Base-by-base conservation (phyloP, 2,113 vertebrate species). In the Nicator chloris region DNA sequence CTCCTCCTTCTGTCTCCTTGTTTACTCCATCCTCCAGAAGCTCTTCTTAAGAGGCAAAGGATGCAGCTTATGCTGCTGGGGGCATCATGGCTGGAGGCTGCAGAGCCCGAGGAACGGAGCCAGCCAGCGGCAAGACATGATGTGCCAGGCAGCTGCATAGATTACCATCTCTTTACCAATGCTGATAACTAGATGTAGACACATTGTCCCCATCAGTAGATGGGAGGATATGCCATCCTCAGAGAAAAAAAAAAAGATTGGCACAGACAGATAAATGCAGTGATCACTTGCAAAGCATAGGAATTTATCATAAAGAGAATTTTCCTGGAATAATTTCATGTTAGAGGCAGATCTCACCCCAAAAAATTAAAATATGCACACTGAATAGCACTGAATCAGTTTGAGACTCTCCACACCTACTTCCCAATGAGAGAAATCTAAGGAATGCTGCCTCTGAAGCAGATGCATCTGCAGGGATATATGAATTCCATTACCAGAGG, bases 361-460 rank as follows among this genome's bases (percentile, higher is more conserved):
- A 69, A 75, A 82, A 56, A 82, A 95, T 50, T 90, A 79, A 76
- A 96, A 90, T 66, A 87, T 51, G 49, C 69, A 78, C 47, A 79
- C 15, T 40, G 50, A 57, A 65, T 33, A 93, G 65, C 77, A 92
- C 69, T 79, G 59, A 86, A 88, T 91, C 82, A 73, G 49, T 81
- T 45, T 85, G 63, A 92, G 64, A 90, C 24, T 59, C 63, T 82
- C 79, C 71, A 91, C 86, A 90, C 79, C 78, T 94, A 86, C 78
- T 77, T 93, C 79, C 50, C 82, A 89, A 66, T 0, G 24, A 92
- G 5, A 75, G 21, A 90, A 96, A 83, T 92, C 68, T 78, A 88
- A 51, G 44, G 39, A 80, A 83, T 81, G 71, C 54, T 91, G 92
- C 33, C 68, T 92, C 42, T 66, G 85, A 95, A 78, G 33, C 54